Evolutionary conservation across 2,113 vertebrate genomes (phyloP).

Genomic region (Cyphomyrus discorhynchus): DNA sequence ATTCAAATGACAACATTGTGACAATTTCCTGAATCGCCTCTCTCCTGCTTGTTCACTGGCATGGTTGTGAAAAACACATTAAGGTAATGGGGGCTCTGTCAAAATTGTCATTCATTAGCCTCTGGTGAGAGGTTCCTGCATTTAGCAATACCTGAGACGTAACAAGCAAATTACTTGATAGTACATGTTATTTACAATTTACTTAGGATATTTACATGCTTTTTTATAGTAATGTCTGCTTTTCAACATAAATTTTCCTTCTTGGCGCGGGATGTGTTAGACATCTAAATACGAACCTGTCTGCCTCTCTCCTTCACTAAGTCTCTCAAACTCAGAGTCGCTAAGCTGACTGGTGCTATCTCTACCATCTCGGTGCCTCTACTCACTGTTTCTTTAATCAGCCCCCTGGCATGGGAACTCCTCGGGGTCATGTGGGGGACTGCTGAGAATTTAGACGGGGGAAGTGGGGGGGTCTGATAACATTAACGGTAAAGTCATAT

Average conservation of each 20-base stretch:
- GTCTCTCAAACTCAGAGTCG: background rate
- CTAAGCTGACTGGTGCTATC: background rate
- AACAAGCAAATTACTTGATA: background rate
- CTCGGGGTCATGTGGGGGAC: background rate
- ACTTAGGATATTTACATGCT: background rate
- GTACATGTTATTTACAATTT: conserved; percentile 5
- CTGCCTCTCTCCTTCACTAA: background rate
- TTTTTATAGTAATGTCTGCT: background rate
- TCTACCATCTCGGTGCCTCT: background rate
- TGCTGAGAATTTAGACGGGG: background rate
- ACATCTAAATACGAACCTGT: background rate
- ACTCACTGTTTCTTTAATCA: background rate
- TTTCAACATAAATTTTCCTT: background rate
- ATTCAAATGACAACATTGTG: conserved; percentile 7
- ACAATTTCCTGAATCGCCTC: background rate
- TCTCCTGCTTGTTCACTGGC: background rate
- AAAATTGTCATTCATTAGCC: background rate
- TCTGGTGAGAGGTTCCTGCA: background rate
- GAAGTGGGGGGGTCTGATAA: background rate
- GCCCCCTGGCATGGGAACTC: background rate
- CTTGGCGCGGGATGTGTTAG: background rate
- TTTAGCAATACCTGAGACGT: background rate
- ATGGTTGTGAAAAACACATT: background rate
- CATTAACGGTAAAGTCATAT: background rate
- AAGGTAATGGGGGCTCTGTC: conserved; percentile 1